Conservation (phyloP, 2,113 vertebrate species). For the Chloroceryle aenea region DNA sequence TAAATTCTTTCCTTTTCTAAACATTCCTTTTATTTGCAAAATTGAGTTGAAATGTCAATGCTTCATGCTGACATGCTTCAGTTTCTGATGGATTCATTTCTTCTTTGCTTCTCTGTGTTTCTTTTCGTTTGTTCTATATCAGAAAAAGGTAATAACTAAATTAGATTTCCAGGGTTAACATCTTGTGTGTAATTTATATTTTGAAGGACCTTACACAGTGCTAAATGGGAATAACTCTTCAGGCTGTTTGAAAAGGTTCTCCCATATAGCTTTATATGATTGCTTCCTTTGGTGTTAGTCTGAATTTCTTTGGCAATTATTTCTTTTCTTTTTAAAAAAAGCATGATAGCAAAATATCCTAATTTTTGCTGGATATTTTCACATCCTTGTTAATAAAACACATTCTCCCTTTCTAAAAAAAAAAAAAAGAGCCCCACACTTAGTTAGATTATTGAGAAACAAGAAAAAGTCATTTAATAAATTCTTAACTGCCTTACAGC, state of each 20-base stretch:
- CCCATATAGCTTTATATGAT: not conserved
- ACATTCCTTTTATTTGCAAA: conserved; percentile 43
- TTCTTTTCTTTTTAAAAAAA: not conserved
- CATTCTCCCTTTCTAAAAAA: not conserved
- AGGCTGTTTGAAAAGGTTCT: not conserved
- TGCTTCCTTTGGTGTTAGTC: not conserved
- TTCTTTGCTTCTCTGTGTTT: not conserved
- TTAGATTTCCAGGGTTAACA: conserved; percentile 47
- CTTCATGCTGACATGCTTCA: conserved; percentile 11
- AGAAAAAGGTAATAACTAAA: conserved; percentile 17
- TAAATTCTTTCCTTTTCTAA: conserved; percentile 14
- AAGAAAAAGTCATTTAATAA: not conserved
- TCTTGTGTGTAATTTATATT: conserved; percentile 13
- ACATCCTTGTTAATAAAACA: not conserved
- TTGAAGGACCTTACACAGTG: not conserved
- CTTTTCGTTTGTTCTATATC: conserved; percentile 18
- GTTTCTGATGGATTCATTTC: conserved; percentile 38
- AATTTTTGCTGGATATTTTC: not conserved
- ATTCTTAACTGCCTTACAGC: not conserved
- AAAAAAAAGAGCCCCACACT: not conserved
- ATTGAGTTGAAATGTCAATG: conserved; percentile 46
- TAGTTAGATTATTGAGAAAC: not conserved
- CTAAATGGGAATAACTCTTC: conserved; percentile 13
- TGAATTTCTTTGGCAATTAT: not conserved
- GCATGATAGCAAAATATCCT: not conserved